Base-by-base conservation (phyloP, 2,888 invertebrate genomes). In the Neoscelio sp. region DNA sequence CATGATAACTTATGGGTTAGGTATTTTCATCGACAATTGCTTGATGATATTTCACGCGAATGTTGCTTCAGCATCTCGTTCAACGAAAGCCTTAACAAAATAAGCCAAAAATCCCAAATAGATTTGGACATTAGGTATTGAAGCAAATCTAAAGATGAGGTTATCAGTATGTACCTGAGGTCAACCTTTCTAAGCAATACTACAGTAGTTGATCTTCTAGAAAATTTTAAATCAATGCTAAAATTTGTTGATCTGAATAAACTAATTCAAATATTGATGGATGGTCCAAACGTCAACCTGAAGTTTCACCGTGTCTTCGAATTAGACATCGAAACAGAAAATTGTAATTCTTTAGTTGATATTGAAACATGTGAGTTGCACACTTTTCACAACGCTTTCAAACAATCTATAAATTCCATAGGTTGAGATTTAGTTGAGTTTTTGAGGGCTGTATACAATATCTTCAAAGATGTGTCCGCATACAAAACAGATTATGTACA, bases 71-170 rank as follows among this genome's bases (percentile, higher is more conserved):
- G 23, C 67, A 80, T 60, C 64, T 62, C 23, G 58, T 84, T 28
- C 78, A 82, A 64, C 28, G 64, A 50, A 48, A 64, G 64, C 5
- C 28, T 64, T 0, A 62, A 65, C 48, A 83, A 83, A 73, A 52
- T 82, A n/a, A 46, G 73, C 12, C 81, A 84, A 44, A 70, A 65
- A 38, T 33, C 42, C 8, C 83, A 85, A 78, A 86, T 86, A 83
- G 85, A 85, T 64, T 38, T 86, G 7, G 18, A 70, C 4, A 71
- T 87, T 2, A 62, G 83, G 23, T 85, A 67, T 44, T 86, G 82
- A 84, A 52, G 42, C n/a, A 40, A 40, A 71, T 50, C 40, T 12
- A 42, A 30, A 20, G 12, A 82, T 40, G 28, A 62, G 71, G 84
- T 82, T 6, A 30, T 70, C 7, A 76, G 80, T n/a, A 52, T 82